Percentiles rank a stretch among this genome's conserved stretches.
Evolutionary conservation across 2,888 invertebrate species (phyloP).

Genomic region (Globia sparganii): DNA sequence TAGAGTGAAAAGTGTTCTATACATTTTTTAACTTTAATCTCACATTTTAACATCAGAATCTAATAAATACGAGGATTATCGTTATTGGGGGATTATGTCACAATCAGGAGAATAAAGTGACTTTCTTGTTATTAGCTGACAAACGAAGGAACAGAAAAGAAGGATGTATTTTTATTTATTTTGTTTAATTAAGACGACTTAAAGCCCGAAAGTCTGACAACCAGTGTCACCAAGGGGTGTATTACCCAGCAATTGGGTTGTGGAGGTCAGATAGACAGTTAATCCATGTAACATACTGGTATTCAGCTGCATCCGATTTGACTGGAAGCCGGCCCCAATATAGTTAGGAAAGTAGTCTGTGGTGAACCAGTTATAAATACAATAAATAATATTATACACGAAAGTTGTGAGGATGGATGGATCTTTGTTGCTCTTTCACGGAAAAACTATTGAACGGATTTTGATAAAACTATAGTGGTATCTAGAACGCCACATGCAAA

Average conservation of each 20-base stretch:
- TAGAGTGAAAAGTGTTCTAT: slow-evolving; percentile 31
- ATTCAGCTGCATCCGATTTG: not conserved
- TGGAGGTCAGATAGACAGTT: not conserved
- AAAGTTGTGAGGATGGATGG: no score
- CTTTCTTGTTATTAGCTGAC: not conserved
- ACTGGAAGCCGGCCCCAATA: not conserved
- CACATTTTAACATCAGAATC: not conserved
- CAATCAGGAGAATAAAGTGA: not conserved
- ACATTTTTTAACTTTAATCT: slow-evolving; percentile 14
- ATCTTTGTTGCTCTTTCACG: no score
- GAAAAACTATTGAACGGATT: no score
- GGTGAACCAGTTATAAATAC: no score
- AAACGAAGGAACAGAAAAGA: not conserved
- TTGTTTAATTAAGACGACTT: not conserved
- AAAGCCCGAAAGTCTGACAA: not conserved
- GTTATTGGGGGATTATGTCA: not conserved
- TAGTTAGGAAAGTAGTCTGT: not conserved
- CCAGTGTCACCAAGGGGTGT: not conserved
- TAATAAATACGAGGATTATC: not conserved
- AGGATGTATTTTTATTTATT: not conserved
- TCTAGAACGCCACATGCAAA: no score
- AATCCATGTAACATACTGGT: not conserved
- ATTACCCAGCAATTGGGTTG: not conserved
- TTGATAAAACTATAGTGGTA: no score
- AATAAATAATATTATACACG: no score